These are phyloP conservation scores for Pristis pectinata DNA, from an alignment of 2,797 vertebrate genomes.

Conservation along the genomic window DNA sequence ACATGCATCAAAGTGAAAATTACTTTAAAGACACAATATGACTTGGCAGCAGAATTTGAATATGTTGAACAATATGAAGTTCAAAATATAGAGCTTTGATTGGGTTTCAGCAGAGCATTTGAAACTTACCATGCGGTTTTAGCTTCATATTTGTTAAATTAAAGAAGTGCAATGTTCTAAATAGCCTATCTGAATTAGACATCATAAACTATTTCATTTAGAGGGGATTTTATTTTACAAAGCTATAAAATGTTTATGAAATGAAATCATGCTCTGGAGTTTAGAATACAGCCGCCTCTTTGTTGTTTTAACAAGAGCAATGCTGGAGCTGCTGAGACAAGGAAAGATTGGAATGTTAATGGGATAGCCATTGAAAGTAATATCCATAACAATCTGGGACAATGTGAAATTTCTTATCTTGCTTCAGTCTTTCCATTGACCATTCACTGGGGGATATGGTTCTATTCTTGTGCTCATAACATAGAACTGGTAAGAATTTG, in stretches of 20 bases:
- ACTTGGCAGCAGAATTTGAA: slow-evolving; percentile 1
- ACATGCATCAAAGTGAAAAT: slow-evolving; percentile 2
- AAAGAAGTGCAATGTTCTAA: neutral
- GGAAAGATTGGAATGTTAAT: neutral
- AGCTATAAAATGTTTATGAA: neutral
- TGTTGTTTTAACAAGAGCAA: neutral
- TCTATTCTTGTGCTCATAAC: neutral
- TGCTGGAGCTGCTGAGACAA: neutral
- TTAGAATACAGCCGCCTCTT: neutral
- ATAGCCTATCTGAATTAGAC: too few species aligned
- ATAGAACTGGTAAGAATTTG: neutral
- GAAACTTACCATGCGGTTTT: neutral
- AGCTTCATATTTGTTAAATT: neutral
- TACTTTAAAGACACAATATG: neutral
- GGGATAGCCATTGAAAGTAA: neutral
- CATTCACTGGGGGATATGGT: neutral
- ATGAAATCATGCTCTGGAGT: neutral
- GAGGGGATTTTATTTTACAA: neutral
- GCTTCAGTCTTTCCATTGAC: neutral
- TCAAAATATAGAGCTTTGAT: neutral
- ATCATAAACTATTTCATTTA: neutral
- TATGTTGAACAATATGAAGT: neutral
- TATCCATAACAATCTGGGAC: neutral
- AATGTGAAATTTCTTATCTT: neutral
- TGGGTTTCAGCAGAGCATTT: neutral